A percentile compares a stretch with the other conserved stretches of the same genome.
Evolutionary conservation across 2,888 invertebrate genomes (phyloP).

Genomic region (Torymus tubicola): DNA sequence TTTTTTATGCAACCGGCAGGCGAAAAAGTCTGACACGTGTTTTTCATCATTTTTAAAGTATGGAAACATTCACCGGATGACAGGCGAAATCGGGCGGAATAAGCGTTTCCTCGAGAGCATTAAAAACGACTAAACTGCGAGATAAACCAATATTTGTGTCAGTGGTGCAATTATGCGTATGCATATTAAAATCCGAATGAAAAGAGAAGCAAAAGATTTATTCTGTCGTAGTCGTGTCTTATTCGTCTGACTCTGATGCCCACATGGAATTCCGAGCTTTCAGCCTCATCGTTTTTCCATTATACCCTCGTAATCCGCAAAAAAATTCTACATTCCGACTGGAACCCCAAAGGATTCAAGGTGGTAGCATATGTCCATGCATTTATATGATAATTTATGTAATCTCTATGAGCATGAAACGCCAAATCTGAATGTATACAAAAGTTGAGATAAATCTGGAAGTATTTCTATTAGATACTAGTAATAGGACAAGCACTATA

Average conservation of each 20-base stretch:
- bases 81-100: too few species aligned
- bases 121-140: not conserved
- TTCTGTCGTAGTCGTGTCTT: not conserved
- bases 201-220: constrained; percentile 4
- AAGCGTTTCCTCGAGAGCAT: not conserved
- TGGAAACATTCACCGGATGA: too few species aligned
- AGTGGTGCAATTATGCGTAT: not conserved
- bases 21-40: constrained; percentile 4
- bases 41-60: constrained; percentile 16
- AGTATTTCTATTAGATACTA: too few species aligned
- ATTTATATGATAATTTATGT: constrained; percentile 32
- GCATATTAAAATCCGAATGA: constrained; percentile 13
- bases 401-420: not conserved
- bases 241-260: not conserved
- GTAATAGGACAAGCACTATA: too few species aligned
- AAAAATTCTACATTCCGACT: constrained; percentile 14
- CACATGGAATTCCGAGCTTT: not conserved
- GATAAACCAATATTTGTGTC: constrained; percentile 25
- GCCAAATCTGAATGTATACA: not conserved
- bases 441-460: not conserved
- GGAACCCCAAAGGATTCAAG: not conserved
- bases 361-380: constrained; percentile 6
- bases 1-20: too few species aligned
- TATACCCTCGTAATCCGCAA: constrained; percentile 25
- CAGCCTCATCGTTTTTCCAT: constrained; percentile 29